Base-by-base conservation (phyloP, 2,113 vertebrate species). In the Catharus fuscescens region DNA sequence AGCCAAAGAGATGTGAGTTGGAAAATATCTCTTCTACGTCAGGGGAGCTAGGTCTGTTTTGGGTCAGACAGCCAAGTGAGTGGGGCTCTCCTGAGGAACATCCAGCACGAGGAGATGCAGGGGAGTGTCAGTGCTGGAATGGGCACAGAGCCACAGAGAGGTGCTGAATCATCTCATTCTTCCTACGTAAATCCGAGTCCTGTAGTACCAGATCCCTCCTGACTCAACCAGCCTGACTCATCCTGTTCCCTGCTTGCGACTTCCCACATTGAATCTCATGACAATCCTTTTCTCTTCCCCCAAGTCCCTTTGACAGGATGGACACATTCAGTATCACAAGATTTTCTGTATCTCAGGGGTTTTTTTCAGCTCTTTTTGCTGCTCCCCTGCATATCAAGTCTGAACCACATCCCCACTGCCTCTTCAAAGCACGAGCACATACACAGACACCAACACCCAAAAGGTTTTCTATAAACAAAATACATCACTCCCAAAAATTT, bases 171-270 rank as follows among this genome's bases (percentile, higher is more conserved):
- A 84, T 66, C 45, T 73, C 52, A 64, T 60, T 72, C 70, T 44
- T 57, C 79, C 80, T n/a, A 25, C 3, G 1, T 34, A 77, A 40
- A 47, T 62, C 67, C 32, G 26, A 47, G 70, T 50, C 28, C 66
- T 88, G 71, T 12, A 61, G 59, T 23, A 59, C 45, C 70, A 73
- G 26, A 18, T 17, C 70, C 44, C 70, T 81, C 89, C 78, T 87
- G 88, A 88, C 66, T 82, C 88, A 71, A 47, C 40, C 28, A 50
- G 5, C 29, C 77, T 92, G 88, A 95, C 64, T 95, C 94, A 91
- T 56, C 32, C 62, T 66, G 40, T 18, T 42, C 65, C 1, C 0
- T 78, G 44, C 38, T 76, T 81, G 50, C 18, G 23, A 87, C 40
- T 92, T 93, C 54, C 61, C 36, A 29, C 3, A 14, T 70, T 60